A percentile compares a stretch with the other conserved stretches of the same genome.
Evolutionary conservation across 92 coral and sea anemone species (phyloP).

Genomic region (Phenganax stokvisi): DNA sequence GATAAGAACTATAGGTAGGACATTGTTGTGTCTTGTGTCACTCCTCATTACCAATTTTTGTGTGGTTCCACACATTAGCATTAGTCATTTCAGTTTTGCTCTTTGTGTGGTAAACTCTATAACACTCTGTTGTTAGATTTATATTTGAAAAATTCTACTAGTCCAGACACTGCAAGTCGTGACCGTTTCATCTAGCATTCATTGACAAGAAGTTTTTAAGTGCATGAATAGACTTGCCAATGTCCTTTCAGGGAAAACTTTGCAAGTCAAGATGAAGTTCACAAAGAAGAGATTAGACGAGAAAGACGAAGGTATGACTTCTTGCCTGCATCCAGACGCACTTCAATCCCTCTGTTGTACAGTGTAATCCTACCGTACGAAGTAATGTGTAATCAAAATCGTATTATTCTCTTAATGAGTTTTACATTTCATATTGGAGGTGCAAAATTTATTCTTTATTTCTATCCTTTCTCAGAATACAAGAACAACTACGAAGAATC

Average conservation of each 20-base stretch:
- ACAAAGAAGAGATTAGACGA: constrained; percentile 90
- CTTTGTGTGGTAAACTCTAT: too few species aligned
- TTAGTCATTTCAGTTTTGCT: too few species aligned
- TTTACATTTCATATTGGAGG: too few species aligned
- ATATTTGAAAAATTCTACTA: too few species aligned
- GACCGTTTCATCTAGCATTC: not conserved
- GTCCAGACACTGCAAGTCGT: not conserved
- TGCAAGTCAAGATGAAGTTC: constrained; percentile 93
- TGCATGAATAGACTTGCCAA: not conserved
- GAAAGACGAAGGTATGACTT: constrained; percentile 73
- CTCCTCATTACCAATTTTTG: too few species aligned
- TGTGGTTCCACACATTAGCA: too few species aligned
- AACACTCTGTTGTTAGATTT: too few species aligned
- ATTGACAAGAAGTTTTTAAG: not conserved
- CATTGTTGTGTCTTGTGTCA: not conserved
- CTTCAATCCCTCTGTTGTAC: not conserved
- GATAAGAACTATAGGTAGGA: constrained; percentile 88
- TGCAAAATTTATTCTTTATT: not conserved
- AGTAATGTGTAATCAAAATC: too few species aligned
- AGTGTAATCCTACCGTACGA: too few species aligned
- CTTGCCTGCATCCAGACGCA: not conserved
- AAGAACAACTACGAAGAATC: constrained; percentile 92
- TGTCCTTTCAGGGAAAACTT: constrained; percentile 65
- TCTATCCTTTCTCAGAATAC: constrained; percentile 52
- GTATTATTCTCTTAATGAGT: too few species aligned